These are phyloP conservation scores for Ophioninae sp. DNA, from an alignment of 2,888 invertebrate species.

Conservation along the genomic window DNA sequence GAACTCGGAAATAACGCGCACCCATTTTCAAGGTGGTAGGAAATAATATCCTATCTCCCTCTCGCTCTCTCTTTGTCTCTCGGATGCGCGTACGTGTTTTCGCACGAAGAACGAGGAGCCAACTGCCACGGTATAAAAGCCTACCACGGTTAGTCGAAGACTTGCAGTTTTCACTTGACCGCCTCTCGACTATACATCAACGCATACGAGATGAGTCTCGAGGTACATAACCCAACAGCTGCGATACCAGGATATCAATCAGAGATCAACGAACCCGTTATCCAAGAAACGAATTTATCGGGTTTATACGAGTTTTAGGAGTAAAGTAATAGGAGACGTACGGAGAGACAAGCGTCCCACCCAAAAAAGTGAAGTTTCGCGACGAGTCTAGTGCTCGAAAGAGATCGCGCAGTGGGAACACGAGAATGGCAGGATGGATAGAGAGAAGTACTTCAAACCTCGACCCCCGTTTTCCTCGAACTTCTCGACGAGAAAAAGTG, in stretches of 20 bases:
- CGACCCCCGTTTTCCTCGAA: neutral
- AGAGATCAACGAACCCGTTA: neutral
- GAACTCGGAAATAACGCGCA: conserved; percentile 11
- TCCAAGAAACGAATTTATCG: neutral
- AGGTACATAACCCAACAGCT: conserved; percentile 69
- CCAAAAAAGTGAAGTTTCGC: neutral
- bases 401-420: conserved; percentile 25
- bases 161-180: conserved; percentile 78
- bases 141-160: conserved; percentile 72
- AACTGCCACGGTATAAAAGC: conserved; percentile 75
- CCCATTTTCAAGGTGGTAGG: conserved; percentile 32
- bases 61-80: neutral
- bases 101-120: conserved; percentile 62
- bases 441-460: neutral
- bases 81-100: conserved; percentile 47
- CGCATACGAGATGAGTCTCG: conserved; percentile 73
- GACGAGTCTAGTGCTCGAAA: neutral
- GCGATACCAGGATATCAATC: neutral
- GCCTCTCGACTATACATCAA: conserved; percentile 70
- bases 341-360: too few relatives aligned
- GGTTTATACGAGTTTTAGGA: neutral
- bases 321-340: too few relatives aligned
- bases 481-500: neutral
- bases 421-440: neutral
- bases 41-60: conserved; percentile 20